Conservation (phyloP, 2,888 invertebrate species). For the Eupithecia vulgata region DNA sequence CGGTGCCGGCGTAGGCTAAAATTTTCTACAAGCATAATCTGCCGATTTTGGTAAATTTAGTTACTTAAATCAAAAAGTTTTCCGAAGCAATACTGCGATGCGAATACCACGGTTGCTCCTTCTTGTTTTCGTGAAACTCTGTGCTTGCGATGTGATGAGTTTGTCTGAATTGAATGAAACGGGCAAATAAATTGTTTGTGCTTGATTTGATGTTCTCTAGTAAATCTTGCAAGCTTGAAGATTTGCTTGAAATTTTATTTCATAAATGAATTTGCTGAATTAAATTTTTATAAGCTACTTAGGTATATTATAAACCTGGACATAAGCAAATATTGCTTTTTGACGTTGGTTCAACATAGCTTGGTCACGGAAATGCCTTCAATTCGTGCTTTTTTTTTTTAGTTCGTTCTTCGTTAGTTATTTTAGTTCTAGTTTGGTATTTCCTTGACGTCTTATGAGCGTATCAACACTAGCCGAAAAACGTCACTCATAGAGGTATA, state of each 20-base stretch:
- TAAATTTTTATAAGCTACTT: background rate
- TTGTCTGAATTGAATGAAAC: constrained; percentile 31
- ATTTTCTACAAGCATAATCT: background rate
- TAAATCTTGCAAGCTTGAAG: constrained; percentile 2
- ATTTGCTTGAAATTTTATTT: constrained; percentile 9
- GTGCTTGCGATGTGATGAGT: constrained; percentile 43
- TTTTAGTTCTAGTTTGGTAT: too few relatives aligned
- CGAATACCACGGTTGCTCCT: constrained; percentile 47
- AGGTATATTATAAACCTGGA: background rate
- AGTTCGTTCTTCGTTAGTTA: too few relatives aligned
- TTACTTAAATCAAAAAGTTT: too few relatives aligned
- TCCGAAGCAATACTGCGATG: background rate
- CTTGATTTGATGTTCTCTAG: constrained; percentile 16
- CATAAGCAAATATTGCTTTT: background rate
- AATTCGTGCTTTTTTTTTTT: too few relatives aligned
- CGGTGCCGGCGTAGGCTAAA: background rate
- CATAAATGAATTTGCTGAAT: background rate
- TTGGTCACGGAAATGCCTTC: too few relatives aligned
- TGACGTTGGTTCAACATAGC: too few relatives aligned
- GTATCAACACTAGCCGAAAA: too few relatives aligned
- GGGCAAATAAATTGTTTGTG: constrained; percentile 21
- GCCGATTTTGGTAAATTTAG: too few relatives aligned
- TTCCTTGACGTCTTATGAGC: too few relatives aligned
- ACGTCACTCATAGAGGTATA: too few relatives aligned
- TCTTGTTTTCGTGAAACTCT: constrained; percentile 54